A percentile compares a stretch with the other conserved stretches of the same genome.
Evolutionary conservation across 2,113 vertebrate species (phyloP).

Genomic region (Ophiodon elongatus): DNA sequence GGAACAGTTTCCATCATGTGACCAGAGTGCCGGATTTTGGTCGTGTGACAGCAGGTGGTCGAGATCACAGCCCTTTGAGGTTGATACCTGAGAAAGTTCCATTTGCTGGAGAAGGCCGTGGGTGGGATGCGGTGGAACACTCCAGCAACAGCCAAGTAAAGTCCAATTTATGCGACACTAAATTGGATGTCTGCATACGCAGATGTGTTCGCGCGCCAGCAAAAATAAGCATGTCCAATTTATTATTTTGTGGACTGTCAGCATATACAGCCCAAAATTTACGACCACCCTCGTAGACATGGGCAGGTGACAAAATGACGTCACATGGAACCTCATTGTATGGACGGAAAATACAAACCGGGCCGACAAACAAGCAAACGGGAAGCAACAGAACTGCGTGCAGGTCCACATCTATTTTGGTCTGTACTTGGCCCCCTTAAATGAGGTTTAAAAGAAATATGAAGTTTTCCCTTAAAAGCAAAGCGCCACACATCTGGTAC

Average conservation of each 20-base stretch:
- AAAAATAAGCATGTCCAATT: neutral
- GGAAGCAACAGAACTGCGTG: neutral
- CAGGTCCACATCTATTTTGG: neutral
- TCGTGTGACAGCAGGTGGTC: neutral
- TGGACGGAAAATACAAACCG: neutral
- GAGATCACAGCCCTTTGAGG: neutral
- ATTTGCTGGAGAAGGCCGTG: neutral
- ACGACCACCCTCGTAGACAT: neutral
- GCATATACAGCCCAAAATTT: neutral
- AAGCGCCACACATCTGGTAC: neutral
- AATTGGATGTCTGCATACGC: neutral
- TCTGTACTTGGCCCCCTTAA: neutral
- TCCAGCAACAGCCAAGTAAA: neutral
- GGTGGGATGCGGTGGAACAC: too few relatives aligned
- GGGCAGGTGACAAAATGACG: neutral
- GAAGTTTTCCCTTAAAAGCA: conserved; percentile 1
- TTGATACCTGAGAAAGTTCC: neutral
- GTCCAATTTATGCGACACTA: neutral
- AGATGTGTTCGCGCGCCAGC: neutral
- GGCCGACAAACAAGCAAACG: neutral
- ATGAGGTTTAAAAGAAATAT: neutral
- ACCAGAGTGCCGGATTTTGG: neutral
- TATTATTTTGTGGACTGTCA: neutral
- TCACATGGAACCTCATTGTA: neutral
- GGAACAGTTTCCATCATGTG: neutral